A percentile compares a stretch with the other conserved stretches of the same genome.
These are phyloP conservation scores for Diphyllodes magnificus DNA, from an alignment of 2,113 vertebrate species.

Conservation along the genomic window DNA sequence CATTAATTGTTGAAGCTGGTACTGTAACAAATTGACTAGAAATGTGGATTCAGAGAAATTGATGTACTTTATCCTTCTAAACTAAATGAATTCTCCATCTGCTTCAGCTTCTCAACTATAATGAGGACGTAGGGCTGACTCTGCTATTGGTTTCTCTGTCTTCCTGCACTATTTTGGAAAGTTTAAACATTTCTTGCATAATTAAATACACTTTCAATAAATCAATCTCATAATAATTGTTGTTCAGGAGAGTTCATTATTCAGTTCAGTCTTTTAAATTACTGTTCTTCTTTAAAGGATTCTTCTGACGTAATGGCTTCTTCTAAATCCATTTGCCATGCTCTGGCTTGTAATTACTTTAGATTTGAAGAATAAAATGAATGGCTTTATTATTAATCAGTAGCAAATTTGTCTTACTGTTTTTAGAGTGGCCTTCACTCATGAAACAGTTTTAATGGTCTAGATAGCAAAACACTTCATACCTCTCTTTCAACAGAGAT, in stretches of 20 bases:
- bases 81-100: constrained; percentile 61
- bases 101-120: constrained; percentile 37
- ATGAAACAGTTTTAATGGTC: constrained; percentile 50
- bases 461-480: constrained; percentile 51
- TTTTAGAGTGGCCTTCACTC: constrained; percentile 65
- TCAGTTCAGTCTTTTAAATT: constrained; percentile 71
- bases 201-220: constrained; percentile 71
- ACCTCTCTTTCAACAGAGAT: constrained; percentile 34
- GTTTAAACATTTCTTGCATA: constrained; percentile 66
- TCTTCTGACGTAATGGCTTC: constrained; percentile 67
- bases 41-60: constrained; percentile 55
- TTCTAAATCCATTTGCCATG: constrained; percentile 70
- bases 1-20: constrained; percentile 56
- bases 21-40: constrained; percentile 64
- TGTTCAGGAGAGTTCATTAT: constrained; percentile 70
- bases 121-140: constrained; percentile 38
- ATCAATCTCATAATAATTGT: constrained; percentile 71
- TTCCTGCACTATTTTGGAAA: constrained; percentile 67
- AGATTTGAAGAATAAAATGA: constrained; percentile 70
- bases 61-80: constrained; percentile 57
- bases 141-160: constrained; percentile 35
- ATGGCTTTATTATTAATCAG: constrained; percentile 72
- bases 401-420: constrained; percentile 67
- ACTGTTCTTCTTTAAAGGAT: constrained; percentile 65
- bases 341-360: constrained; percentile 67